These are phyloP conservation scores for Drosophila koepferae DNA, from an alignment of 2,888 invertebrate species.

Conservation along the genomic window DNA sequence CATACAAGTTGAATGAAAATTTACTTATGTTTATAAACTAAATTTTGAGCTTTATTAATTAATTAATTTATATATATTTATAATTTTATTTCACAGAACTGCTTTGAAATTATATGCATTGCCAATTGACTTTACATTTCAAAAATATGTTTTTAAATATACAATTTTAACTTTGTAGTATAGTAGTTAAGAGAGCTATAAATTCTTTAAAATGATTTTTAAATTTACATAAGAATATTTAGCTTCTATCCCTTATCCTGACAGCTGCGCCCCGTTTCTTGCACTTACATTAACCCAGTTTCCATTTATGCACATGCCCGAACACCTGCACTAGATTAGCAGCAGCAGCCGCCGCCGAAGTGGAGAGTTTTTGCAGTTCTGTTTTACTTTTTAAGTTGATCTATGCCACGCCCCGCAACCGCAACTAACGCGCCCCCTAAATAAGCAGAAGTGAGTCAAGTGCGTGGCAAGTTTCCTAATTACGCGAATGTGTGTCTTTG, in stretches of 20 bases:
- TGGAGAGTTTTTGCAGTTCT: slow-evolving; percentile 12
- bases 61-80: too few relatives aligned
- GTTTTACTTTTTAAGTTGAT: slow-evolving; percentile 51
- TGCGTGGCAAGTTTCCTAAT: slow-evolving; percentile 78
- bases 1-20: too few relatives aligned
- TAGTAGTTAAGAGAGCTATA: too few relatives aligned
- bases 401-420: not conserved
- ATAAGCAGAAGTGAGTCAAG: slow-evolving; percentile 67
- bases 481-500: slow-evolving; percentile 55
- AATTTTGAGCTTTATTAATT: too few relatives aligned
- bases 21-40: too few relatives aligned
- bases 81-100: too few relatives aligned
- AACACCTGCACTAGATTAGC: slow-evolving; percentile 45
- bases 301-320: slow-evolving; percentile 28
- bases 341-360: not conserved
- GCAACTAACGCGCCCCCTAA: not conserved
- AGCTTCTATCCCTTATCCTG: too few relatives aligned
- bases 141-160: not conserved
- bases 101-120: too few relatives aligned
- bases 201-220: not conserved
- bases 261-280: not conserved
- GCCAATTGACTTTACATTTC: too few relatives aligned
- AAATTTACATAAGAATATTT: not conserved
- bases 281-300: slow-evolving; percentile 44
- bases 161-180: not conserved